Conservation (phyloP, 2,888 invertebrate genomes). For the Abscondita cerata region DNA sequence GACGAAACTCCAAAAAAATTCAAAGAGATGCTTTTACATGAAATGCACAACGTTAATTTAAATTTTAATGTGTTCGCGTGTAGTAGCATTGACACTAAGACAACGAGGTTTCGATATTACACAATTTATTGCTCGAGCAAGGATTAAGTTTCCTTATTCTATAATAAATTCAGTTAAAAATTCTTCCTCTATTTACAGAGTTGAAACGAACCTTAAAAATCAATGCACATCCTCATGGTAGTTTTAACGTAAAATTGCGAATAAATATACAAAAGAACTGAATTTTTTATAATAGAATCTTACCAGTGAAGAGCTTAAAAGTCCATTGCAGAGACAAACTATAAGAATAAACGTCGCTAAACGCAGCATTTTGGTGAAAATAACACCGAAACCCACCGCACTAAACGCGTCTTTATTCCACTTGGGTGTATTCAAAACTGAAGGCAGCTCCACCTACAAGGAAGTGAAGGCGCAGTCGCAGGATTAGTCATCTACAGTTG, state of each 20-base stretch:
- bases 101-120: no score
- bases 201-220: constrained; percentile 34
- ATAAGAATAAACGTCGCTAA: constrained; percentile 68
- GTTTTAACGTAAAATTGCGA: constrained; percentile 15
- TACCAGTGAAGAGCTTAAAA: constrained; percentile 66
- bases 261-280: background rate
- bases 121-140: no score
- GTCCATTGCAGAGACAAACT: constrained; percentile 66
- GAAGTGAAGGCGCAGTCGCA: constrained; percentile 49
- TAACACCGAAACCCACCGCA: constrained; percentile 50
- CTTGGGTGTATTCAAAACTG: constrained; percentile 55
- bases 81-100: no score
- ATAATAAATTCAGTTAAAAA: constrained; percentile 7
- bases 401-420: constrained; percentile 50
- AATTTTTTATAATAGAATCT: constrained; percentile 41
- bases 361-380: constrained; percentile 65
- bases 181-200: constrained; percentile 26
- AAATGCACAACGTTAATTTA: no score
- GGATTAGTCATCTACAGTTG: constrained; percentile 44
- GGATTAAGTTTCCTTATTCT: background rate
- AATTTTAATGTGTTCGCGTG: no score
- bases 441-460: constrained; percentile 56
- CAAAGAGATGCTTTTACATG: no score
- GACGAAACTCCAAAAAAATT: no score
- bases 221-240: constrained; percentile 34